phyloP scores from a whole-genome alignment of 1,140 invertebrate species.

The Globodera rostochiensis region DNA sequence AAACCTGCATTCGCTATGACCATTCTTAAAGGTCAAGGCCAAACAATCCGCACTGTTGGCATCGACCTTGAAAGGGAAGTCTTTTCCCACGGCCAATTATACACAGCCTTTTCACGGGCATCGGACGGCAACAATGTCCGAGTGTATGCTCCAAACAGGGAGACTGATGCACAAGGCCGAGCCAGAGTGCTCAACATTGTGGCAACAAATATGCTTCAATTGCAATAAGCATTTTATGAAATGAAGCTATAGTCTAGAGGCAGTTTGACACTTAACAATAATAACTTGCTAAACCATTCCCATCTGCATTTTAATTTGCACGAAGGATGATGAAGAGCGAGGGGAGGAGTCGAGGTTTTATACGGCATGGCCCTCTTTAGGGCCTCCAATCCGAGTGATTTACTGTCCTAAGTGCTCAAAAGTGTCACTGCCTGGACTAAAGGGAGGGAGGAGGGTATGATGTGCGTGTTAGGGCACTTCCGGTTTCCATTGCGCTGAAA shows the following conservation, averaged over 20 bases:
- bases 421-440: too few relatives aligned
- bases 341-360: too few relatives aligned
- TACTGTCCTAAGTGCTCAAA: too few relatives aligned
- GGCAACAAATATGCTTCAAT: neutral
- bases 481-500: too few relatives aligned
- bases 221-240: neutral
- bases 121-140: neutral
- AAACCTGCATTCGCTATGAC: slow-evolving; percentile 24
- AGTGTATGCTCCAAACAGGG: neutral
- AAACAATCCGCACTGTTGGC: slow-evolving; percentile 1
- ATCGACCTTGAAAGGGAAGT: slow-evolving; percentile 12
- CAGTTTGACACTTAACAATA: too few relatives aligned
- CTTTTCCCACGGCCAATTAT: slow-evolving; percentile 7
- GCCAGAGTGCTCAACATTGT: neutral
- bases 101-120: neutral
- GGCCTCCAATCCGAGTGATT: too few relatives aligned
- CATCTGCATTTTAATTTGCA: neutral
- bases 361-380: too few relatives aligned
- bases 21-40: slow-evolving; percentile 22
- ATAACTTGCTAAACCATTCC: neutral
- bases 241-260: neutral
- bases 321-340: too few relatives aligned
- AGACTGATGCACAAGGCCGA: neutral
- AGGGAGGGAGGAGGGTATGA: neutral
- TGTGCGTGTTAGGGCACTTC: too few relatives aligned